Base-by-base conservation (phyloP, 1,140 invertebrate genomes). In the Paramacrobiotus metropolitanus region DNA sequence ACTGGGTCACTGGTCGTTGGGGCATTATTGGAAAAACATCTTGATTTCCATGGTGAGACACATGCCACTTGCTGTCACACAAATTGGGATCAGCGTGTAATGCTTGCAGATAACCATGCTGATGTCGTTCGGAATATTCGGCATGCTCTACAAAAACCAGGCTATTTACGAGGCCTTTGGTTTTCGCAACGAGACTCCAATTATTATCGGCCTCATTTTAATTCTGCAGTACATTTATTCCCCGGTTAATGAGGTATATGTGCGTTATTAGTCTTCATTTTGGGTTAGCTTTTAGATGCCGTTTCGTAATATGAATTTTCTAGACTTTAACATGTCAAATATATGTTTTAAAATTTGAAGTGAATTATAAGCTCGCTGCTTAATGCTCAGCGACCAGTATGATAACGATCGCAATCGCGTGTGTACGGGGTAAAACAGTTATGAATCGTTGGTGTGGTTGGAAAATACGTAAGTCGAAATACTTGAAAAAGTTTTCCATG, bases 1-100 rank as follows among this genome's bases (percentile, higher is more conserved):
- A 76, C 76, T 98, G 60, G 93, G 92, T 2, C 95, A 99, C 71
- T 99, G 95, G 95, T 87, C 87, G 68, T 78, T 87, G 60, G 87
- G 81, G 68, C 94, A 98, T 74, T 82, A 86, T 44, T 74, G 87
- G 20, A 92, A 92, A 68, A 86, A 87, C 70, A 80, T 97, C 64
- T 65, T 86, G 2, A 79, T 94, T 30, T 81, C 82, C 66, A 85
- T 95, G 79, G 81, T 82, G 70, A 66, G 65, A 65, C 30, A 44
- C 21, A 31, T n/a, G 9, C n/a, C 34, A 9, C n/a, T 40, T 40
- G 34, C 9, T 40, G 9, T 40, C n/a, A n/a, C n/a, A n/a, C 34
- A n/a, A 9, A 40, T 40, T 40, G 34, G n/a, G 34, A 9, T 40
- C 34, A n/a, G 9, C n/a, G 9, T 40, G 9, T 64, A 60, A 69